phyloP scores from a whole-genome alignment of 2,888 invertebrate species.

The Noctua janthina region DNA sequence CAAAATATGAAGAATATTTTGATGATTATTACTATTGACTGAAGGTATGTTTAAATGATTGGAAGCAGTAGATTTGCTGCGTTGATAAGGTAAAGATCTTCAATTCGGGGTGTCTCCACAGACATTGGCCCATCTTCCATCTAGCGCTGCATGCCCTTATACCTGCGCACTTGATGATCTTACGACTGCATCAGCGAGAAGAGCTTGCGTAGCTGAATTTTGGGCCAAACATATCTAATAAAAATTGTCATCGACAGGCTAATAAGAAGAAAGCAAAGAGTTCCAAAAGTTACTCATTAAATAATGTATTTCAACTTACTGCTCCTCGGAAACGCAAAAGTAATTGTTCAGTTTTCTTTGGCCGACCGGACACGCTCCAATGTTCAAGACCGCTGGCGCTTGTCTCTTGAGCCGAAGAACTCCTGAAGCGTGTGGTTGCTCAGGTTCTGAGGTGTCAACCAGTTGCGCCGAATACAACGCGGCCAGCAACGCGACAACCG shows the following conservation, averaged over 20 bases:
- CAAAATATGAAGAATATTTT: too few relatives aligned
- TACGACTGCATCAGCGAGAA: too few relatives aligned
- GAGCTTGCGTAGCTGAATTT: too few relatives aligned
- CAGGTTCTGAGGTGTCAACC: not conserved
- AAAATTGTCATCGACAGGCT: too few relatives aligned
- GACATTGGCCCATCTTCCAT: too few relatives aligned
- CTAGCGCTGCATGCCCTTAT: too few relatives aligned
- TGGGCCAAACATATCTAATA: too few relatives aligned
- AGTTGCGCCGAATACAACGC: not conserved
- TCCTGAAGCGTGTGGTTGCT: not conserved
- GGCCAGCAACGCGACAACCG: slow-evolving; percentile 5
- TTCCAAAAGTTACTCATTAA: not conserved
- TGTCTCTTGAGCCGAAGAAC: not conserved
- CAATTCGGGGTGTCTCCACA: too few relatives aligned
- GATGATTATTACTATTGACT: too few relatives aligned
- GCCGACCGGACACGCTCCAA: not conserved
- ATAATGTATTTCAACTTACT: slow-evolving; percentile 16
- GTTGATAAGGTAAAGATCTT: too few relatives aligned
- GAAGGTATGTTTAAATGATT: not conserved
- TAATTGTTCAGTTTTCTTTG: not conserved
- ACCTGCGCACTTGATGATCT: too few relatives aligned
- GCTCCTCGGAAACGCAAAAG: not conserved
- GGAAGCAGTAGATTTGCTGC: not conserved
- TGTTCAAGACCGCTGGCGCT: not conserved
- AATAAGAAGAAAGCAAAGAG: too few relatives aligned